Evolutionary conservation across 2,888 invertebrate genomes (phyloP), one percentile per base, ranked within the genome.

Genomic region (Tenthredo livida): DNA sequence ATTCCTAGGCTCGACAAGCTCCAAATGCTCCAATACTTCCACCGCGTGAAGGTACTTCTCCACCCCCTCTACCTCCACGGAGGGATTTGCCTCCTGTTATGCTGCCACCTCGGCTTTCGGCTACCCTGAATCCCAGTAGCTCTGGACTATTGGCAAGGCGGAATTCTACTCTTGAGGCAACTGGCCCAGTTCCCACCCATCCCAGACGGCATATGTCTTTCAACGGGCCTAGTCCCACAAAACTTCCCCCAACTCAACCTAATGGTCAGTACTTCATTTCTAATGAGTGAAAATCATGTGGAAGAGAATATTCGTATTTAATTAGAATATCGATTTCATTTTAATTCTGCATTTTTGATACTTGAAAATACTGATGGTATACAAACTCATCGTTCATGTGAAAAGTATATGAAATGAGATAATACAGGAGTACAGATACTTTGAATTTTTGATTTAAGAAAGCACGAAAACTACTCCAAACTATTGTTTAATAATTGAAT

Each of bases 21-120:
- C 96, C 95, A 85, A 96, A 96, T 91, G 96, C 96, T 83, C 96
- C 96, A n/a, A 94, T 94, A 84, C 94, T 96, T 90, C 97, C 96
- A 82, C 96, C 96, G 9, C 94, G 96, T 86, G 96, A 96, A 91
- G 94, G 94, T 78, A 95, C 94, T 33, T 94, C 95, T 89, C 96
- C 96, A 61, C 96, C 96, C 10, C 96, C 96, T 82, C 94, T 95
- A 88, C 96, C 96, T 70, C 96, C 96, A 15, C 94, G 96, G 88
- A 92, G 94, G 70, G 92, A 92, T 50, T 50, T 90, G 70, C 90
- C 90, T 47, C 89, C 91, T n/a, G 89, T 89, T 33, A 91, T 89
- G 40, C 86, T 92, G 85, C 93, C 92, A 43, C 92, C 93, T 17
- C 90, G 92, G 84, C 88, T 92, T 85, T 92, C 92, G 12, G 86